Evolutionary conservation across 2,113 vertebrate genomes (phyloP), one percentile per base, ranked within the genome.

Genomic region (Melanostigma gelatinosum): DNA sequence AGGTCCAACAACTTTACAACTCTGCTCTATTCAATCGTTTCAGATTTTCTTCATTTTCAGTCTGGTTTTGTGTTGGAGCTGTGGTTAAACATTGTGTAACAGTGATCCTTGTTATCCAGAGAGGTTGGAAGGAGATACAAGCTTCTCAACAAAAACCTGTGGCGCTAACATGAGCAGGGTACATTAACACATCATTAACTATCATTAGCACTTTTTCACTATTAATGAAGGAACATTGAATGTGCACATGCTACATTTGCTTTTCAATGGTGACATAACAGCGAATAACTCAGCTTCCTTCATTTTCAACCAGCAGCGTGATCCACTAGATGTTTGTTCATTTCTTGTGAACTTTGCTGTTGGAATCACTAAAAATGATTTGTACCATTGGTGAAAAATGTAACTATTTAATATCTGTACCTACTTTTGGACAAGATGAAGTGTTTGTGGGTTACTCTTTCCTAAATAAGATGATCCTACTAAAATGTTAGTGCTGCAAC

Each of bases 331-430:
- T 52, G 50, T 79, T 72, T 57, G 62, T 46, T 55, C 57, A 57
- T 71, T 61, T 75, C 69, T 46, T 57, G 22, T 61, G 42, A 79
- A 60, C 8, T 58, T 72, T 1, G 5, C 34, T 22, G 63, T 65
- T 61, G 54, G 46, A 57, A 60, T 75, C 32, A 72, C n/a, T 72
- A 27, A 69, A 85, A 54, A 38, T 74, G 60, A 54, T 72, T 68
- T 80, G 42, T 50, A 71, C 44, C 38, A 20, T 29, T 3, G 52
- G 44, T 78, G 34, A 65, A 66, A 78, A 54, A 42, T 52, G 50
- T 0, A 32, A 40, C 24, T 36, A 8, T 73, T 66, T 36, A 48
- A 2, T 20, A 3, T 75, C 58, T 58, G 34, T 15, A 6, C 36
- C 27, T 42, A 27, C 9, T 38, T 57, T 48, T 27, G 34, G 24